These are phyloP conservation scores for Salmo trutta DNA, from an alignment of 2,797 vertebrate species.

Conservation along the genomic window DNA sequence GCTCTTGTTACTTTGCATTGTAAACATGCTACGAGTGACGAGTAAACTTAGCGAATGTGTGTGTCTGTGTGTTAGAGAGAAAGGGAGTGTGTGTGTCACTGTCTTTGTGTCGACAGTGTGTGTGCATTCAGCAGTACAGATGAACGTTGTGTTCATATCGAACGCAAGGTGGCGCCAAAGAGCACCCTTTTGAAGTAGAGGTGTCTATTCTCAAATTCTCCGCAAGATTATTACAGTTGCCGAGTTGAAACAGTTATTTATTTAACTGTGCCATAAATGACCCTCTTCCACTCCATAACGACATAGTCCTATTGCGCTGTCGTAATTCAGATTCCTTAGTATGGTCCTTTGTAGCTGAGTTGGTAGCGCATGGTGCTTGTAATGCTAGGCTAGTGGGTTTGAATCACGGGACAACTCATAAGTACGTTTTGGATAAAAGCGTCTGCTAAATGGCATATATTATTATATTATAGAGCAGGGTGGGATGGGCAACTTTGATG, in stretches of 20 bases:
- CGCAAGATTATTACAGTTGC: conserved; percentile 13
- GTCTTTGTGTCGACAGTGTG: not conserved
- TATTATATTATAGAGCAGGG: no score
- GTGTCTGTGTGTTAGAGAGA: not conserved
- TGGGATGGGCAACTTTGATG: no score
- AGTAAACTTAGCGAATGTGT: not conserved
- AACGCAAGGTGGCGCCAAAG: conserved; percentile 76
- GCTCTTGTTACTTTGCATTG: conserved; percentile 45
- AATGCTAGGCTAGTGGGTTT: no score
- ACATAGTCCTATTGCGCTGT: not conserved
- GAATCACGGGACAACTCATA: no score
- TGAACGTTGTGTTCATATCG: conserved; percentile 34
- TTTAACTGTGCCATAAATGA: not conserved
- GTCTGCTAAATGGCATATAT: no score
- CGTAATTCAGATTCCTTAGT: not conserved
- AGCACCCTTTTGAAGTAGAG: conserved; percentile 28
- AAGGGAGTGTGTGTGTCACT: not conserved
- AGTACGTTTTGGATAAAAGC: no score
- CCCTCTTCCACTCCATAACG: not conserved
- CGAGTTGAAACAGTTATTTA: not conserved
- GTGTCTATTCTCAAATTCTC: not conserved
- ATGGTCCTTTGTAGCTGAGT: no score
- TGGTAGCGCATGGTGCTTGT: no score
- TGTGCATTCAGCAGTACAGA: not conserved
- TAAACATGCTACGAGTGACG: conserved; percentile 25